Evolutionary conservation across 1,140 invertebrate genomes (phyloP), one percentile per base, ranked within the genome.

Genomic region (Pectinophora gossypiella): DNA sequence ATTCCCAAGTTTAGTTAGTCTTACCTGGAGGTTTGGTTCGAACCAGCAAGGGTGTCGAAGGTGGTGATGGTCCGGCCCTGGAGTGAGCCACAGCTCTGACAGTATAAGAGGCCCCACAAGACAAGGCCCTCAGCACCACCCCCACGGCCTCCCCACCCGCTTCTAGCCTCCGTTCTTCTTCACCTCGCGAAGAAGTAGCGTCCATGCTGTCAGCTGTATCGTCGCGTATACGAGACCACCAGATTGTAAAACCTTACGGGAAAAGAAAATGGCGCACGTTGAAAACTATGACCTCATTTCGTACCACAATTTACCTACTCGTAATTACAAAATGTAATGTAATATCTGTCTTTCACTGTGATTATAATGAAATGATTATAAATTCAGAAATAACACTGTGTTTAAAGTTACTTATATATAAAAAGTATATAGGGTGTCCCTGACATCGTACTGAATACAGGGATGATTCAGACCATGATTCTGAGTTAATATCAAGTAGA

Each of bases 21-120:
- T 61, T 63, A 85, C 83, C 83, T 64, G 83, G 83, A 20, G 83
- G 78, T 59, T 85, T 85, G n/a, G 81, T 86, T 32, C 68, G 66
- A 13, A 86, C 77, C 10, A 86, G 36, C 10, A 86, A 48, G 0
- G 83, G 79, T 3, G 56, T 60, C 0, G 83, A 86, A 1, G 71
- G 63, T 1, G 79, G 68, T 5, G 83, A 86, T 0, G 77, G 67
- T 0, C 83, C 83, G 15, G 78, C 83, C 9, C 75, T 56, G 0
- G 81, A 83, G 51, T 87, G 83, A 1, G 83, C 81, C 1, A 84
- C 73, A 4, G 75, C 83, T 18, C 69, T 57, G 2, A 86, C 81
- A 1, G 81, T 83, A 51, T 86, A 86, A 1, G 68, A 67, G 5
- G 79, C 79, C 0, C 83, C 83, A 50, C 83, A 86, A 0, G 83